Conservation (phyloP, 2,797 vertebrate species). For the Gambelia wislizenii region DNA sequence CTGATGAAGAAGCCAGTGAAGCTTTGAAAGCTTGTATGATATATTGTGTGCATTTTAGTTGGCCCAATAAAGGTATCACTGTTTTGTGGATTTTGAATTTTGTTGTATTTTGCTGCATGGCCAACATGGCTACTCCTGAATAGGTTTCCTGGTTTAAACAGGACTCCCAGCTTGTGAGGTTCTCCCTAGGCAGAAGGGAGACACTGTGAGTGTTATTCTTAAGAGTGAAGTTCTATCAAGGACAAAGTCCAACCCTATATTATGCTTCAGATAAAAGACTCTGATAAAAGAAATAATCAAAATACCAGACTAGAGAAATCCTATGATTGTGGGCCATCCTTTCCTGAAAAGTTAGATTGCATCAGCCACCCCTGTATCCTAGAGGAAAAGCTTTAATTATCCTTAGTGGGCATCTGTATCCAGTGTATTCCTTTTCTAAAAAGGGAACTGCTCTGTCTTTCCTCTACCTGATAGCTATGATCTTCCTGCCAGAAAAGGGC, state of each 20-base stretch:
- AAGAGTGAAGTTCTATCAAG: no score
- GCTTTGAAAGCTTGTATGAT: no score
- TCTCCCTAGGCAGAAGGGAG: not conserved
- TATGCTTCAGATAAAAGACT: no score
- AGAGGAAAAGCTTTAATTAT: not conserved
- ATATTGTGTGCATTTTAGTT: no score
- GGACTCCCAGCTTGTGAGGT: not conserved
- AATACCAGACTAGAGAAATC: not conserved
- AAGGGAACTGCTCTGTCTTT: not conserved
- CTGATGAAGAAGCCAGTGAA: no score
- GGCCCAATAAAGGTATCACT: no score
- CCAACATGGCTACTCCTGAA: no score
- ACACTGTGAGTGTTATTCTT: not conserved
- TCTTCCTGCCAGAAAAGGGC: conserved; percentile 31
- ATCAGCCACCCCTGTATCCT: not conserved
- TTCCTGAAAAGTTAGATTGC: not conserved
- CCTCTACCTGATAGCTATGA: not conserved
- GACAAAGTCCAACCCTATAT: no score
- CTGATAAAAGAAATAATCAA: no score
- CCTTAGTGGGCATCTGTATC: not conserved
- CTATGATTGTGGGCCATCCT: not conserved
- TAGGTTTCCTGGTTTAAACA: not conserved
- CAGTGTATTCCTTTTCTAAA: not conserved
- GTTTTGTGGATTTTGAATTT: no score
- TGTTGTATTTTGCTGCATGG: no score